phyloP scores from a whole-genome alignment of 2,888 invertebrate species.

The Apantesis nais region DNA sequence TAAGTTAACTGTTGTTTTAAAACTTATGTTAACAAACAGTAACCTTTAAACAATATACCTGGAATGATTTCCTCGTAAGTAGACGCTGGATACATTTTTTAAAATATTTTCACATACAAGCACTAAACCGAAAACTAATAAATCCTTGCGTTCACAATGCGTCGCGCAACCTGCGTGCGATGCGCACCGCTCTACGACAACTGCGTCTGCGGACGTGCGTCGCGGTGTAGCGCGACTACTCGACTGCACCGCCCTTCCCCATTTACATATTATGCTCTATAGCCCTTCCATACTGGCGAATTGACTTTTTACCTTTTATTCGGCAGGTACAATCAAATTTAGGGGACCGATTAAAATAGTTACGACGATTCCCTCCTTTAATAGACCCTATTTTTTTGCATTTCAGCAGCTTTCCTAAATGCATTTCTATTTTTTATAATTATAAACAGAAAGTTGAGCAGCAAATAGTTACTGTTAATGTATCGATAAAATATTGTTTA shows the following conservation, averaged over 20 bases:
- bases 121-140: conserved; percentile 46
- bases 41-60: conserved; percentile 58
- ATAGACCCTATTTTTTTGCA: conserved; percentile 53
- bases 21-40: conserved; percentile 2
- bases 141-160: conserved; percentile 51
- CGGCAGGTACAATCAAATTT: conserved; percentile 81
- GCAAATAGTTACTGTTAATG: conserved; percentile 18
- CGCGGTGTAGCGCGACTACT: conserved; percentile 59
- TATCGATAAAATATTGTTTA: conserved; percentile 32
- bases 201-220: conserved; percentile 57
- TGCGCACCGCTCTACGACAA: conserved; percentile 29
- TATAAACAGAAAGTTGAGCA: conserved; percentile 32
- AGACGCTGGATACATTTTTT: conserved; percentile 77
- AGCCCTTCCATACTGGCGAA: conserved; percentile 83
- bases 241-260: conserved; percentile 81
- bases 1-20: neutral
- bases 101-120: conserved; percentile 48
- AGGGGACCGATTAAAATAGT: conserved; percentile 78
- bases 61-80: conserved; percentile 73
- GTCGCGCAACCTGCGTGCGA: conserved; percentile 53
- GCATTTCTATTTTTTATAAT: conserved; percentile 48
- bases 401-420: conserved; percentile 47
- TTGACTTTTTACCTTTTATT: conserved; percentile 85
- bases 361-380: conserved; percentile 66
- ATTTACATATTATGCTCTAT: conserved; percentile 80